Evolutionary conservation across 2,888 invertebrate species (phyloP).

Genomic region (Agapetus fuscipes): DNA sequence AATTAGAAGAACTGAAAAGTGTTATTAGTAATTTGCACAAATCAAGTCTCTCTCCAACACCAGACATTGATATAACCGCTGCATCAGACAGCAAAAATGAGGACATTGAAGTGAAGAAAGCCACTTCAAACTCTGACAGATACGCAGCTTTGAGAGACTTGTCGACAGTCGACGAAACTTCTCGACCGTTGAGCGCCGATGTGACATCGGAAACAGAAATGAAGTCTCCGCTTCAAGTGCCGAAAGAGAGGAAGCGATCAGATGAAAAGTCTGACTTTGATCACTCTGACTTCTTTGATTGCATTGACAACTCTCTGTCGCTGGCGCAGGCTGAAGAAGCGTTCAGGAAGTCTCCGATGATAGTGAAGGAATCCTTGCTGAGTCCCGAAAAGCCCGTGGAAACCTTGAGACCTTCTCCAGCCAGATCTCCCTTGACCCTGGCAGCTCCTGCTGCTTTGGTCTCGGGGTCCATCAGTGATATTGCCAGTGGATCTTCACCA

Average conservation of each 20-base stretch:
- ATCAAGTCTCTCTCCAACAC: constrained; percentile 22
- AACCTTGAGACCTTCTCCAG: constrained; percentile 30
- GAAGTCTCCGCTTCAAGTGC: constrained; percentile 38
- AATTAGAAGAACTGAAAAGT: constrained; percentile 23
- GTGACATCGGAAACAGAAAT: constrained; percentile 43
- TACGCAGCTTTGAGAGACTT: constrained; percentile 76
- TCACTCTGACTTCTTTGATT: constrained; percentile 43
- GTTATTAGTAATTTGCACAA: constrained; percentile 19
- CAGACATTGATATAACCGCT: constrained; percentile 35
- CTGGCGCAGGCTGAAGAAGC: constrained; percentile 43
- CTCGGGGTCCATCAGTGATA: constrained; percentile 55
- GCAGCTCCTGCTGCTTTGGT: constrained; percentile 40
- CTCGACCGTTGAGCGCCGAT: constrained; percentile 28
- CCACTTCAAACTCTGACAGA: constrained; percentile 50
- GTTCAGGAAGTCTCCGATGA: constrained; percentile 39
- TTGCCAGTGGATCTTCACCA: constrained; percentile 54
- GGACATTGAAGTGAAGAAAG: constrained; percentile 31
- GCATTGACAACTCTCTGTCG: constrained; percentile 44
- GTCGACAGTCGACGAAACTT: constrained; percentile 51
- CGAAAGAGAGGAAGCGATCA: constrained; percentile 42
- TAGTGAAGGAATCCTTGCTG: constrained; percentile 28
- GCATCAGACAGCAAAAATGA: constrained; percentile 30
- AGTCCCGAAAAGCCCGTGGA: constrained; percentile 26
- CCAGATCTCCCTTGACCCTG: constrained; percentile 30
- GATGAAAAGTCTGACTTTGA: constrained; percentile 46